These are phyloP conservation scores for Bombyx huttoni DNA, from an alignment of 2,888 invertebrate species.

Conservation along the genomic window DNA sequence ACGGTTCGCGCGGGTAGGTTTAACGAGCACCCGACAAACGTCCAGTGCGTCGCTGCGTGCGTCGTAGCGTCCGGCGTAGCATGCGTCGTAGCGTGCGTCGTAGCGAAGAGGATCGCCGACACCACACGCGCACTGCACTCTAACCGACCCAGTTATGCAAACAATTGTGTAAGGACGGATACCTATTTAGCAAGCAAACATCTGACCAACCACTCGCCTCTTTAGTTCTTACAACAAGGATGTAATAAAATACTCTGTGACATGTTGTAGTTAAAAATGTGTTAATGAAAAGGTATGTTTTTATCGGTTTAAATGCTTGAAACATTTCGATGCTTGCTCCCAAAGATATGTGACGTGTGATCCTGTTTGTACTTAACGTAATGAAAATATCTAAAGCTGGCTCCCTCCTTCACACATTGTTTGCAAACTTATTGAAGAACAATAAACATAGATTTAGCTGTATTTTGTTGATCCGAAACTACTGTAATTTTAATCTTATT, in stretches of 20 bases:
- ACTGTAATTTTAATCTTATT: background rate
- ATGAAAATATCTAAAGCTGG: slow-evolving; percentile 70
- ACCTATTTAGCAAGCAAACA: slow-evolving; percentile 57
- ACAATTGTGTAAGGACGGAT: slow-evolving; percentile 74
- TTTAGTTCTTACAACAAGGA: slow-evolving; percentile 38
- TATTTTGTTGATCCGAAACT: background rate
- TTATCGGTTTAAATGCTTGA: slow-evolving; percentile 64
- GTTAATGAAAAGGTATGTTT: slow-evolving; percentile 66
- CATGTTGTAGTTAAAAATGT: slow-evolving; percentile 69
- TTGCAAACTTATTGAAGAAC: slow-evolving; percentile 76
- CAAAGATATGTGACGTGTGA: slow-evolving; percentile 38
- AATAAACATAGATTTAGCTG: background rate
- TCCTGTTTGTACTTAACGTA: slow-evolving; percentile 23
- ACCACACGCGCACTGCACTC: slow-evolving; percentile 15
- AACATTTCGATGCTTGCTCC: slow-evolving; percentile 59
- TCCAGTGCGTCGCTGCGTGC: slow-evolving; percentile 14
- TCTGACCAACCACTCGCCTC: slow-evolving; percentile 30
- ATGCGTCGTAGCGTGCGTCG: slow-evolving; percentile 5
- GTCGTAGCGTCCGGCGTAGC: too few relatives aligned
- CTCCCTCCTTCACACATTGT: slow-evolving; percentile 88
- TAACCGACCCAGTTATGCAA: slow-evolving; percentile 50
- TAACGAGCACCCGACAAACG: slow-evolving; percentile 6
- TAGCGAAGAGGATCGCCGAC: slow-evolving; percentile 30
- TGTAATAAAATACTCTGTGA: slow-evolving; percentile 41
- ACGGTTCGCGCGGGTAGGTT: slow-evolving; percentile 14